Conservation (phyloP, 2,797 vertebrate genomes). For the Dromococcyx pavoninus region DNA sequence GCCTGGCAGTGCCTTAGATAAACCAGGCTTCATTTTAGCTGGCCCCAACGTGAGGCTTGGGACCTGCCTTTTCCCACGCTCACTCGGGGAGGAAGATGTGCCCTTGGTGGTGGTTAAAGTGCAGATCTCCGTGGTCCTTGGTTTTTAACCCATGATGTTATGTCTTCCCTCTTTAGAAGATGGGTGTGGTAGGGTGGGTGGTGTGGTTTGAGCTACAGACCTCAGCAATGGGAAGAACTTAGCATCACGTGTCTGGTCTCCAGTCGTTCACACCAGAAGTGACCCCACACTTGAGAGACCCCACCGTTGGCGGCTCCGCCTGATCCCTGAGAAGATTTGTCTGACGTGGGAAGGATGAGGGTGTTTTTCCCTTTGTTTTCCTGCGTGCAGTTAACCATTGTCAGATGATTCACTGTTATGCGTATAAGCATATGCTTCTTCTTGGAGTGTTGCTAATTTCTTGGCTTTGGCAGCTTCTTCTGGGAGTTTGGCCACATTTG, state of each 20-base stretch:
- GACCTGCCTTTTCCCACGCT: neutral
- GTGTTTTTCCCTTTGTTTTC: neutral
- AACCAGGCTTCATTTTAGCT: neutral
- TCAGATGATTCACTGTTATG: neutral
- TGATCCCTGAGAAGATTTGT: neutral
- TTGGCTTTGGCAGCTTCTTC: conserved; percentile 17
- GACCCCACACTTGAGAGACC: rapidly evolving
- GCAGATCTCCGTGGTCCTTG: rapidly evolving
- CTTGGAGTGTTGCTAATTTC: conserved; percentile 16
- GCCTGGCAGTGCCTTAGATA: neutral
- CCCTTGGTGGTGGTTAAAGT: neutral
- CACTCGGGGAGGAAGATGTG: neutral
- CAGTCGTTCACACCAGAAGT: rapidly evolving
- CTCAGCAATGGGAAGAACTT: neutral
- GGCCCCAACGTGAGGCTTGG: no score
- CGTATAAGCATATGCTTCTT: neutral
- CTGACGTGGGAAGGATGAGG: neutral
- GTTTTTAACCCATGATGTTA: rapidly evolving
- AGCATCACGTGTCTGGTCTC: rapidly evolving
- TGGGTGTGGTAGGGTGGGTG: neutral
- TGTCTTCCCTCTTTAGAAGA: neutral
- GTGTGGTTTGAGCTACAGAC: no score
- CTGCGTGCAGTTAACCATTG: neutral
- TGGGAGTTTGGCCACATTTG: neutral
- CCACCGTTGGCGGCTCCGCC: neutral